Evolutionary conservation across 2,113 vertebrate genomes (phyloP).

Genomic region (Percina caprodes): DNA sequence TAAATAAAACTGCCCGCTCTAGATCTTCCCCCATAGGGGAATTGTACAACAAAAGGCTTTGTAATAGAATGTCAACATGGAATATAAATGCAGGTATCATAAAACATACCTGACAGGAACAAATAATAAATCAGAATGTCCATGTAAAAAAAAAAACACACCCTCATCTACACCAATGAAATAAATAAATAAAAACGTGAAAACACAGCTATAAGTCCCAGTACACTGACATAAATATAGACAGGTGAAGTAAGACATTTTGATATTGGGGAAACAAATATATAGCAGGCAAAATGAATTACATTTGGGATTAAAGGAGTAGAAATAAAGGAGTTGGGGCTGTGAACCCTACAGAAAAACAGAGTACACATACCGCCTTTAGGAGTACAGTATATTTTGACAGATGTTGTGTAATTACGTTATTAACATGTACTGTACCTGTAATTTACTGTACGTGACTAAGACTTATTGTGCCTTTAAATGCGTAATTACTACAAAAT

Average conservation of each 20-base stretch:
- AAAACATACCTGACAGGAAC: background rate
- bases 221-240: background rate
- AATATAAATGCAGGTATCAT: background rate
- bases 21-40: background rate
- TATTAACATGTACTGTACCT: background rate
- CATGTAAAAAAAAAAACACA: background rate
- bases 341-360: background rate
- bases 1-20: background rate
- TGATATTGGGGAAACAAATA: background rate
- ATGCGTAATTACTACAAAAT: background rate
- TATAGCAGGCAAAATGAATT: background rate
- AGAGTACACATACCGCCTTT: background rate
- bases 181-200: background rate
- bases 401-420: background rate
- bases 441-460: background rate
- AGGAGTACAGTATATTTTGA: background rate
- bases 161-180: background rate
- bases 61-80: conserved; percentile 7
- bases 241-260: background rate
- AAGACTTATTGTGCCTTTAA: background rate
- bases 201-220: too few relatives aligned
- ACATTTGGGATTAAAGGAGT: background rate
- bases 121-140: background rate
- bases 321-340: background rate
- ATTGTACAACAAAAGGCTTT: background rate